Conservation (phyloP, 2,113 vertebrate species). For the Saguinus midas region DNA sequence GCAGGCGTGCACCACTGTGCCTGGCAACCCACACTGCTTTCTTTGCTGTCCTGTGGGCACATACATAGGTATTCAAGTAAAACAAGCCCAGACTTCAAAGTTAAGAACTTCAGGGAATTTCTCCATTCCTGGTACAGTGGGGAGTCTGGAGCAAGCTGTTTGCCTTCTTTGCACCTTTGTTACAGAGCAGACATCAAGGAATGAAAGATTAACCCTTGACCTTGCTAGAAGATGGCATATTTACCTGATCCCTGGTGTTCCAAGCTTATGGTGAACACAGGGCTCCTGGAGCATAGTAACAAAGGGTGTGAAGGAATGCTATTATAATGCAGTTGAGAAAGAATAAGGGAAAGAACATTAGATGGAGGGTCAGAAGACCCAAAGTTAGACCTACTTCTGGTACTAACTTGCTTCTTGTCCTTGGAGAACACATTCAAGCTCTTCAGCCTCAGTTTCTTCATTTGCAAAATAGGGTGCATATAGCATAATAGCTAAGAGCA, state of each 20-base stretch:
- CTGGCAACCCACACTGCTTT: neutral
- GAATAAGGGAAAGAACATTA: slow-evolving; percentile 29
- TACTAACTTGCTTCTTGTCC: slow-evolving; percentile 31
- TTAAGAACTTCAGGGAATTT: slow-evolving; percentile 73
- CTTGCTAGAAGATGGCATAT: slow-evolving; percentile 24
- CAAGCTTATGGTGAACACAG: neutral
- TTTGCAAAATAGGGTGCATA: slow-evolving; percentile 12
- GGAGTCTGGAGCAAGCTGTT: slow-evolving; percentile 52
- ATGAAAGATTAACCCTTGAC: slow-evolving; percentile 31
- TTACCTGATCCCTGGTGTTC: slow-evolving; percentile 16
- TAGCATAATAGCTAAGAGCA: neutral
- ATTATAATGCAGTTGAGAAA: neutral
- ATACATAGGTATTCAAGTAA: slow-evolving; percentile 53
- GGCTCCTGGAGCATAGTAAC: neutral
- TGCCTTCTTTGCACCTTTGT: slow-evolving; percentile 47
- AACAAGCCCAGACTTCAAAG: slow-evolving; percentile 73
- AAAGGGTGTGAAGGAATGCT: neutral
- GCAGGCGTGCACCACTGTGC: too few relatives aligned
- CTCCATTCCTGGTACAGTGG: slow-evolving; percentile 42
- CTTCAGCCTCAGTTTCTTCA: slow-evolving; percentile 17
- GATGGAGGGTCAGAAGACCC: neutral
- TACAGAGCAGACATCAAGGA: slow-evolving; percentile 35
- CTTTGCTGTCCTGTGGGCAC: slow-evolving; percentile 53
- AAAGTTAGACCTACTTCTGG: slow-evolving; percentile 22
- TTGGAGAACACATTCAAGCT: slow-evolving; percentile 3